phyloP scores from a whole-genome alignment of 1,140 invertebrate genomes.

The Microplitis mediator region DNA sequence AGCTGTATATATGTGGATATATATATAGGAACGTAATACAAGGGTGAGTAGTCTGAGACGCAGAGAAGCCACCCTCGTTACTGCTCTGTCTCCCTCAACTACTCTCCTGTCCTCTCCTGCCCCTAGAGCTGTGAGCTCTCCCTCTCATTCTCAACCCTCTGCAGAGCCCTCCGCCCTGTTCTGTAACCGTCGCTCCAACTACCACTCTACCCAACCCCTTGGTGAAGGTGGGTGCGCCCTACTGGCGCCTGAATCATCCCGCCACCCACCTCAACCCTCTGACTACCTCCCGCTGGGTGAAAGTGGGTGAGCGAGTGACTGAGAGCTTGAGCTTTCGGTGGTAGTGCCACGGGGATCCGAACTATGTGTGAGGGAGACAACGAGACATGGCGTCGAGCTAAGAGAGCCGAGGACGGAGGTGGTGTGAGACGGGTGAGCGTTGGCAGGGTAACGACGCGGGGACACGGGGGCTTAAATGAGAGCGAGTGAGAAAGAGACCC shows the following conservation, averaged over 20 bases:
- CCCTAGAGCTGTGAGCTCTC: constrained; percentile 26
- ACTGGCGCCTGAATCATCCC: constrained; percentile 62
- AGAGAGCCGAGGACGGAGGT: constrained; percentile 16
- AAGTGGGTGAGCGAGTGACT: constrained; percentile 43
- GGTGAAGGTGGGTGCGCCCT: constrained; percentile 60
- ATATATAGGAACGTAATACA: not conserved
- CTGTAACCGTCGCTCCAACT: constrained; percentile 48
- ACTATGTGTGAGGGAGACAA: constrained; percentile 15
- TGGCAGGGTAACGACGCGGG: constrained; percentile 44
- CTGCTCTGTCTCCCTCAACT: constrained; percentile 42
- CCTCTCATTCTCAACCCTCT: constrained; percentile 25
- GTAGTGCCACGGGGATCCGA: constrained; percentile 41
- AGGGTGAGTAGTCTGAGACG: not conserved
- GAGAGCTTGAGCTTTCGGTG: constrained; percentile 48
- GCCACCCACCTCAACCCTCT: constrained; percentile 47
- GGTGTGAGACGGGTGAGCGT: constrained; percentile 28
- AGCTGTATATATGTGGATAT: not conserved
- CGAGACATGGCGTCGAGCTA: constrained; percentile 27
- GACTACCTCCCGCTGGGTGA: not conserved
- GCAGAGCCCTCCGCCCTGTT: not conserved
- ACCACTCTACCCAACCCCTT: constrained; percentile 31
- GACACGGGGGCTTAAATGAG: constrained; percentile 2
- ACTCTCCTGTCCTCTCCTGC: constrained; percentile 30
- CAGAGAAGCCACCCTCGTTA: constrained; percentile 55
- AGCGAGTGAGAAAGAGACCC: constrained; percentile 7